Evolutionary conservation across 1,140 invertebrate species (phyloP).

Genomic region (Trichoplusia ni): DNA sequence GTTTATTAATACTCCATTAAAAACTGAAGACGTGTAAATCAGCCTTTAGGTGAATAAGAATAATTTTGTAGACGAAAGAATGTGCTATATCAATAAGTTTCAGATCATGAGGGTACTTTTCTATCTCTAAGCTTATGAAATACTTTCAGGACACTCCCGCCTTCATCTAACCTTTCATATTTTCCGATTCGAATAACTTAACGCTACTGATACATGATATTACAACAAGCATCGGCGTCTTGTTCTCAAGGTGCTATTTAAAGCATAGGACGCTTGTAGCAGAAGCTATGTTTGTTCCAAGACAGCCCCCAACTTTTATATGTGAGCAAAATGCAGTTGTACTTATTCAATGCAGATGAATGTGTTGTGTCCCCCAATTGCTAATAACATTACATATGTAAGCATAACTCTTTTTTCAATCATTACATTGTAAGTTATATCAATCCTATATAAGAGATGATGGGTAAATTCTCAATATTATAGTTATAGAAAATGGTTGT

Average conservation of each 20-base stretch:
- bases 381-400: too few species aligned
- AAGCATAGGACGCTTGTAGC: slow-evolving; percentile 23
- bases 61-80: neutral
- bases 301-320: too few species aligned
- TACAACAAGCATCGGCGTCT: neutral
- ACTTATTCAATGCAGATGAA: neutral
- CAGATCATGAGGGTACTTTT: slow-evolving; percentile 2
- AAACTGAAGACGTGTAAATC: too few species aligned
- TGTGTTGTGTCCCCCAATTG: neutral
- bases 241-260: slow-evolving; percentile 28
- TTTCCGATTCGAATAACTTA: too few species aligned
- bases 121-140: neutral
- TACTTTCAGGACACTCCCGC: neutral
- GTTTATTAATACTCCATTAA: too few species aligned
- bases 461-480: neutral
- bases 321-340: slow-evolving; percentile 4
- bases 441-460: neutral
- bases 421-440: neutral
- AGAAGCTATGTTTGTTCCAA: neutral
- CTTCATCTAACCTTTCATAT: too few species aligned
- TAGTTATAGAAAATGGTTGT: slow-evolving; percentile 8
- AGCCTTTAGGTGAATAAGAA: slow-evolving; percentile 14
- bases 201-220: too few species aligned
- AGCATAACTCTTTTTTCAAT: too few species aligned
- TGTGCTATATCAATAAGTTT: slow-evolving; percentile 19